These are phyloP conservation scores for Melanerpes formicivorus DNA, from an alignment of 2,113 vertebrate species.

Conservation along the genomic window DNA sequence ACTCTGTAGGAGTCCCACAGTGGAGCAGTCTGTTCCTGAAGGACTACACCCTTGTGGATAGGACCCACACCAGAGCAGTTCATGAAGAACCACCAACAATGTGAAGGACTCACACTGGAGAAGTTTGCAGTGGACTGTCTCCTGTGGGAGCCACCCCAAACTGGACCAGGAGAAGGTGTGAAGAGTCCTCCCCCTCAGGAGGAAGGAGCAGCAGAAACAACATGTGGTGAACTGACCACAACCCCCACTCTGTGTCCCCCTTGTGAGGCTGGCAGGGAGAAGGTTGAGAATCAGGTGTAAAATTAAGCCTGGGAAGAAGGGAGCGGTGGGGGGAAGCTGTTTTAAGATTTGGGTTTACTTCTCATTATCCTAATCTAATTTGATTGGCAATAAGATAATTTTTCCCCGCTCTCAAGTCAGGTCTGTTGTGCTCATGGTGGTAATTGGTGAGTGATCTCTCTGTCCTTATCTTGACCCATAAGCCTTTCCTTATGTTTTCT, in stretches of 20 bases:
- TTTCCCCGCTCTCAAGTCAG: not conserved
- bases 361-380: not conserved
- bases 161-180: not conserved
- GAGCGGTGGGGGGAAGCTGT: not conserved
- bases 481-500: not conserved
- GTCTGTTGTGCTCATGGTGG: not conserved
- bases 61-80: not conserved
- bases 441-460: not conserved
- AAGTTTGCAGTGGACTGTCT: not conserved
- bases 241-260: not conserved
- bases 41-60: not conserved
- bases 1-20: no score
- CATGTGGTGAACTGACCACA: rapidly evolving
- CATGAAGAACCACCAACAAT: not conserved
- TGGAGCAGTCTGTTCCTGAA: not conserved
- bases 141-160: not conserved
- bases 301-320: not conserved
- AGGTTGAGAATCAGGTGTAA: not conserved
- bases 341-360: not conserved
- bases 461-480: not conserved
- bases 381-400: not conserved
- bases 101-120: rapidly evolving
- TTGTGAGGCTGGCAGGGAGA: no score
- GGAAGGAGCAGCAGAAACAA: not conserved
- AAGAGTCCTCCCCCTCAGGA: not conserved